Conservation (phyloP, 2,113 vertebrate species). For the Sturnira hondurensis region DNA sequence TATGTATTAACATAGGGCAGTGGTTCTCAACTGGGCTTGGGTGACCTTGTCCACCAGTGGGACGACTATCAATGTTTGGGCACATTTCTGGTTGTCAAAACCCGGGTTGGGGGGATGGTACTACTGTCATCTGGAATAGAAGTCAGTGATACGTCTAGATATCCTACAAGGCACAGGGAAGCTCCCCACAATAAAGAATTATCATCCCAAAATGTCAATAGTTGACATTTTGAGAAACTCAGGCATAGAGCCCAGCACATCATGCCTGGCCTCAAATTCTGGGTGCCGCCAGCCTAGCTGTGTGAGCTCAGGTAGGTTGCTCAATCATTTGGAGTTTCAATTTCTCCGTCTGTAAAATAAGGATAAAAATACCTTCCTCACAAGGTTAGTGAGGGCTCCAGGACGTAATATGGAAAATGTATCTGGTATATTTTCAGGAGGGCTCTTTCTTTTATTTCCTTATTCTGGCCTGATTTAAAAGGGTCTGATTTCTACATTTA, state of each 20-base stretch:
- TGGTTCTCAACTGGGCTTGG: neutral
- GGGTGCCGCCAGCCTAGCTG: neutral
- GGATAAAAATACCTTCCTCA: neutral
- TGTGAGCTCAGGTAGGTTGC: neutral
- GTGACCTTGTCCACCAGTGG: neutral
- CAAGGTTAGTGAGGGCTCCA: neutral
- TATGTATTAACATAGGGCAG: neutral
- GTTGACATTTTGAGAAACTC: neutral
- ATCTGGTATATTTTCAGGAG: neutral
- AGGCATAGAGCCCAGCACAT: neutral
- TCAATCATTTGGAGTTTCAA: neutral
- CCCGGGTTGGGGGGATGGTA: accelerated
- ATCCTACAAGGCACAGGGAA: neutral
- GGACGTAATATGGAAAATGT: neutral
- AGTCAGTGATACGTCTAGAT: neutral
- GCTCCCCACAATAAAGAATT: neutral
- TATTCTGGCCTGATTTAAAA: neutral
- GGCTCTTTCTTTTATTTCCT: neutral
- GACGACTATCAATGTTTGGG: neutral
- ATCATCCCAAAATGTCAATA: neutral
- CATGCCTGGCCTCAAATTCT: neutral
- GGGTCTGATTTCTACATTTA: neutral
- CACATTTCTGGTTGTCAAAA: neutral
- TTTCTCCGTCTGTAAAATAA: neutral
- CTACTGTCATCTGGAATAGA: neutral